Evolutionary conservation across 2,113 vertebrate species (phyloP).

Genomic region (Indicator indicator): DNA sequence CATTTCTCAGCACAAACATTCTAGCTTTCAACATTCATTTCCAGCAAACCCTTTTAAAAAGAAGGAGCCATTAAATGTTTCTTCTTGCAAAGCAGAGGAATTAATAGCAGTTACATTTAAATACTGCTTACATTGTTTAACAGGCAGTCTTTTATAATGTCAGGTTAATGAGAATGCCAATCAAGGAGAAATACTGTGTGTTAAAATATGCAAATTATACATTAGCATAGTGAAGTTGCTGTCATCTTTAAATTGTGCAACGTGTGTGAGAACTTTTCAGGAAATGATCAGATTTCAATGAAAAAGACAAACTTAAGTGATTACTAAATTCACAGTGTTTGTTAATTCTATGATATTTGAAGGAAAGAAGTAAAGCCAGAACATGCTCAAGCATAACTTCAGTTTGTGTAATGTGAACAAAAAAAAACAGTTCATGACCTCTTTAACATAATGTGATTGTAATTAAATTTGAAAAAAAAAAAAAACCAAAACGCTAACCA

Average conservation of each 20-base stretch:
- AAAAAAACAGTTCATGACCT: background rate
- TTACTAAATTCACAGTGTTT: constrained; percentile 9
- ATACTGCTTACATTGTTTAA: constrained; percentile 45
- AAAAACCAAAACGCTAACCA: background rate
- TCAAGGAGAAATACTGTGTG: constrained; percentile 15
- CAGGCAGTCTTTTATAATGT: constrained; percentile 57
- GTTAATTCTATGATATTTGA: background rate
- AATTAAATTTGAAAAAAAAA: background rate
- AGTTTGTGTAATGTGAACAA: constrained; percentile 6
- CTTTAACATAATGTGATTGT: background rate
- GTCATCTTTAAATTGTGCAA: background rate
- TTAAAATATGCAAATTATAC: constrained; percentile 44
- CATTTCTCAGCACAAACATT: background rate
- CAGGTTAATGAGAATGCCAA: constrained; percentile 59
- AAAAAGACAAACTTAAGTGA: background rate
- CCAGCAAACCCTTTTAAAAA: background rate
- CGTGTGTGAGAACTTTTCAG: background rate
- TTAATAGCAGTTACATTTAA: constrained; percentile 54
- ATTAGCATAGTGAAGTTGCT: background rate
- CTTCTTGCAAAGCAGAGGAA: constrained; percentile 7
- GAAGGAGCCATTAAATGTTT: background rate
- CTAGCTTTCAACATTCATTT: background rate
- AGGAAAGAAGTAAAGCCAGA: constrained; percentile 1
- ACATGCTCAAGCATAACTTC: constrained; percentile 35
- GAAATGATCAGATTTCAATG: background rate